phyloP scores from a whole-genome alignment of 1,140 invertebrate species.

The Mamestra configurata region DNA sequence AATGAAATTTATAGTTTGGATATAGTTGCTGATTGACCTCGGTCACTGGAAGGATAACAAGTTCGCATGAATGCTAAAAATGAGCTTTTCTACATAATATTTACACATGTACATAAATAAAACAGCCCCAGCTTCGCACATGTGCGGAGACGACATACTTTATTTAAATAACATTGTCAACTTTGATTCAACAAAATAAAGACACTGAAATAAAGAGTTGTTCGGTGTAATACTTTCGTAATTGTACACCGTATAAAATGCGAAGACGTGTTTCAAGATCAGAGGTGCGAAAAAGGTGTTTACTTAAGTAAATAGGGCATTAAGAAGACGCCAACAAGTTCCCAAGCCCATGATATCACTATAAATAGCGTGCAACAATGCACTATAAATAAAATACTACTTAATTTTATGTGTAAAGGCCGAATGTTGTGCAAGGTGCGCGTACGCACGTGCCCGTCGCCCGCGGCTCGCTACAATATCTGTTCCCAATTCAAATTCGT shows the following conservation, averaged over 20 bases:
- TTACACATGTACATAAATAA: constrained; percentile 50
- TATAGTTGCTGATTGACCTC: constrained; percentile 86
- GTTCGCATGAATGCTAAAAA: constrained; percentile 74
- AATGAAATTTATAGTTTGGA: constrained; percentile 87
- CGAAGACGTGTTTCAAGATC: constrained; percentile 19
- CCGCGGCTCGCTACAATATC: constrained; percentile 77
- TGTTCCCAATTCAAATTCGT: constrained; percentile 83
- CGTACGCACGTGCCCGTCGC: constrained; percentile 81
- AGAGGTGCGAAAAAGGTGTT: constrained; percentile 33
- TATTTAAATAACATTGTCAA: constrained; percentile 38
- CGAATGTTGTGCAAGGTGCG: constrained; percentile 83
- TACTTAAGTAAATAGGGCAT: constrained; percentile 34
- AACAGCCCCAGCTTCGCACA: constrained; percentile 15
- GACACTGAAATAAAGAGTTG: constrained; percentile 3
- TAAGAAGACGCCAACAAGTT: constrained; percentile 33
- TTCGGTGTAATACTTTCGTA: constrained; percentile 27
- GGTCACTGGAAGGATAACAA: constrained; percentile 79
- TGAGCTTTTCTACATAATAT: constrained; percentile 60
- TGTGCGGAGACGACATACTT: constrained; percentile 7
- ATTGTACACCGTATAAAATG: constrained; percentile 10
- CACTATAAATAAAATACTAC: constrained; percentile 72
- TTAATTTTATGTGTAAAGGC: constrained; percentile 71
- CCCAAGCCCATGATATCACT: constrained; percentile 21
- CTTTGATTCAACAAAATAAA: constrained; percentile 19
- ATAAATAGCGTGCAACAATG: constrained; percentile 57